Base-by-base conservation (phyloP, 2,113 vertebrate species). In the Dipodomys merriami region DNA sequence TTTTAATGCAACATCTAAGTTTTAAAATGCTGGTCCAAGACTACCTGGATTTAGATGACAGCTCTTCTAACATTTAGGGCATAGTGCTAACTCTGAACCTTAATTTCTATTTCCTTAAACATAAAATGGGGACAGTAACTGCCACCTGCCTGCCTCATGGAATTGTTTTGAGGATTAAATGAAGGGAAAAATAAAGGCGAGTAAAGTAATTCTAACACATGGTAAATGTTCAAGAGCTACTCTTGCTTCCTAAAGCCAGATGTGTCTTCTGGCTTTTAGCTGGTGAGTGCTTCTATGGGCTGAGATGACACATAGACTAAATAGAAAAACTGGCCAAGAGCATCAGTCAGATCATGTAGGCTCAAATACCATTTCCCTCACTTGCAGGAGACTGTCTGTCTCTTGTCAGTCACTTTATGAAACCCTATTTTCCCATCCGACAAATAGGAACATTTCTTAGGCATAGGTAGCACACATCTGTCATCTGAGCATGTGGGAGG, bases 271-370 rank as follows among this genome's bases (percentile, higher is more conserved):
- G 86, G 68, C 33, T 85, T 16, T 71, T 22, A 27, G n/a, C 23
- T 1, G 27, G 57, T 80, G 87, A 68, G 22, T 68, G 77, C 67
- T 64, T 53, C n/a, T 49, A 2, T 19, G 25, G 23, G 69, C n/a
- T 76, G 67, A 89, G 44, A 69, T 9, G 30, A 72, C 1, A 16
- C 23, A 7, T 1, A 60, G 33, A 65, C n/a, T 49, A 44, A 27
- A 74, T 0, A 33, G 57, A 80, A 30, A 16, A 89, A 68, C 20
- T 0, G 16, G 74, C 46, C 64, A 44, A 4, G 16, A 71, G 35
- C 33, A 3, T 23, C 9, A 0, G 2, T 35, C 60, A 1, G 7
- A 86, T 4, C 2, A 0, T 0, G 0, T 33, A 71, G 6, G 35
- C 11, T 78, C 25, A 5, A 23, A 76, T 39, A 18, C 39, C 46